Conservation (phyloP, 2,113 vertebrate species). For the Pithys albifrons region DNA sequence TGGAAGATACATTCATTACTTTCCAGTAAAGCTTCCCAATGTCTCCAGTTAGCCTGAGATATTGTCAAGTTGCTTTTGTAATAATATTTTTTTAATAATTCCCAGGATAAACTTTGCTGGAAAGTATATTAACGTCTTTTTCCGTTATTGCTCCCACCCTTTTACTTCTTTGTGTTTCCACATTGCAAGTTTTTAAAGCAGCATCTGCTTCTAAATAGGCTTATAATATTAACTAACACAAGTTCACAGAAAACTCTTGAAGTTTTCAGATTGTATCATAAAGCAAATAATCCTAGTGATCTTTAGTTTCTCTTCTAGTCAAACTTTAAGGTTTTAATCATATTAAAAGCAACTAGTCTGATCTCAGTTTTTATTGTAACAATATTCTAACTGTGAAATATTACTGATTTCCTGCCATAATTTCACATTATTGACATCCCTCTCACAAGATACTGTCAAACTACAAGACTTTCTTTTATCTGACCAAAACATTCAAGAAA, state of each 20-base stretch:
- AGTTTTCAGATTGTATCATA: not conserved
- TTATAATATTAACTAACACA: not conserved
- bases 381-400: not conserved
- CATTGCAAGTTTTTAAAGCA: not conserved
- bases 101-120: not conserved
- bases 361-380: not conserved
- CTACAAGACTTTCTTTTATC: constrained; percentile 18
- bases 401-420: not conserved
- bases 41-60: not conserved
- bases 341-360: not conserved
- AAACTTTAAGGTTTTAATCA: not conserved
- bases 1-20: not conserved
- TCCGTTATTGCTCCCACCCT: not conserved
- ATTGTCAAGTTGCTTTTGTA: not conserved
- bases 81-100: not conserved
- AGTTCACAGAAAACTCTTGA: not conserved
- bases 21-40: not conserved
- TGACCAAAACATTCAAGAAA: constrained; percentile 23
- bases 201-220: not conserved
- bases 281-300: not conserved
- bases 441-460: not conserved
- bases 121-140: not conserved
- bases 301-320: not conserved
- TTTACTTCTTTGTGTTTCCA: not conserved
- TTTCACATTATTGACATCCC: not conserved